Conservation (phyloP, 2,113 vertebrate species). For the Regulus satrapa region DNA sequence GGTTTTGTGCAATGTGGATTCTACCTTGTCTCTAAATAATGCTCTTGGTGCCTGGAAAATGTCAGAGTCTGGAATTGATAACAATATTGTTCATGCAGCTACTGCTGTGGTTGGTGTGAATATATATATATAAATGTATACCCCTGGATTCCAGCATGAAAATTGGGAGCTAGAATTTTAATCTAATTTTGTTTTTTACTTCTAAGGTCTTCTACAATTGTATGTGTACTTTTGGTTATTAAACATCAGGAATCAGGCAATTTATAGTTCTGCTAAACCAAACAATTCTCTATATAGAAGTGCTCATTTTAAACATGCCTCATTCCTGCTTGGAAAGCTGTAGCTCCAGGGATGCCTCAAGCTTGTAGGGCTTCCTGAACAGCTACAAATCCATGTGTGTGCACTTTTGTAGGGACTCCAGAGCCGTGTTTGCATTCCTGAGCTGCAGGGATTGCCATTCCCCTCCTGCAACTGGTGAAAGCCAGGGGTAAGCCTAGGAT, state of each 20-base stretch:
- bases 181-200: neutral
- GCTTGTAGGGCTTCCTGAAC: neutral
- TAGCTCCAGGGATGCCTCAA: neutral
- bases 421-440: neutral
- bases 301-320: neutral
- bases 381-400: neutral
- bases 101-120: neutral
- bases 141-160: neutral
- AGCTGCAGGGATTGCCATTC: neutral
- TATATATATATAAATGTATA: neutral
- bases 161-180: neutral
- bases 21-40: neutral
- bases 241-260: neutral
- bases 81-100: neutral
- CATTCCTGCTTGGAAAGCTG: neutral
- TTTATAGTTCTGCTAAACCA: neutral
- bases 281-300: neutral
- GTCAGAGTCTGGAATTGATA: neutral
- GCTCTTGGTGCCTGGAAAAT: neutral
- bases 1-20: neutral
- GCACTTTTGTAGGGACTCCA: neutral
- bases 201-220: neutral
- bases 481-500: neutral
- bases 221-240: neutral
- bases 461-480: neutral